Conservation (phyloP, 2,797 vertebrate species). For the Monodelphis domestica region DNA sequence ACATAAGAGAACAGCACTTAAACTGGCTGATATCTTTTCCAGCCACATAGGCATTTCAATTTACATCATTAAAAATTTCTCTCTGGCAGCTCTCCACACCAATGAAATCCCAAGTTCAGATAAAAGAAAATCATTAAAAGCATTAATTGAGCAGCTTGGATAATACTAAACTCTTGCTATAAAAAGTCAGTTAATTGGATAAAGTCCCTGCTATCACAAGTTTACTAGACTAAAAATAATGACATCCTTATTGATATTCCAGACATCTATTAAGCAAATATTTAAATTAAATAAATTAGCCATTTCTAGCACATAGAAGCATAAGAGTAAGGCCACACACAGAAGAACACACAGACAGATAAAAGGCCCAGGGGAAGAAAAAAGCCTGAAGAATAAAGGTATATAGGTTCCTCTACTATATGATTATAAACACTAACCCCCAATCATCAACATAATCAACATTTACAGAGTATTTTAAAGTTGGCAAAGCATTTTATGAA, state of each 20-base stretch:
- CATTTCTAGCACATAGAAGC: neutral
- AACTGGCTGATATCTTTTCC: neutral
- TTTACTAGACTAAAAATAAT: neutral
- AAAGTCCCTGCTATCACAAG: neutral
- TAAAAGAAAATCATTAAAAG: neutral
- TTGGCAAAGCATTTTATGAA: neutral
- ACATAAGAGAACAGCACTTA: neutral
- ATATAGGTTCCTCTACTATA: neutral
- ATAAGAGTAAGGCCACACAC: neutral
- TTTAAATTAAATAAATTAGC: neutral
- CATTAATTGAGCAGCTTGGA: neutral
- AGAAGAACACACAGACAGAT: neutral
- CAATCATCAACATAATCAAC: neutral
- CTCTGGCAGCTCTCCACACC: neutral
- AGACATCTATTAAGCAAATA: neutral
- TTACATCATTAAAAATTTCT: neutral
- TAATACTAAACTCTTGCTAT: neutral
- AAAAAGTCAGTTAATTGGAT: neutral
- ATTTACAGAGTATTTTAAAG: neutral
- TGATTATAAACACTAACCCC: neutral
- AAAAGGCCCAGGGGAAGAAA: neutral
- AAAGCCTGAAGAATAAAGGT: neutral
- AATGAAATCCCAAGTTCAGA: neutral
- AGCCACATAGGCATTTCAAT: neutral
- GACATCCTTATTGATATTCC: neutral